A percentile compares a stretch with the other conserved stretches of the same genome.
phyloP scores from a whole-genome alignment of 2,888 invertebrate species.

The Xestia c-nigrum region DNA sequence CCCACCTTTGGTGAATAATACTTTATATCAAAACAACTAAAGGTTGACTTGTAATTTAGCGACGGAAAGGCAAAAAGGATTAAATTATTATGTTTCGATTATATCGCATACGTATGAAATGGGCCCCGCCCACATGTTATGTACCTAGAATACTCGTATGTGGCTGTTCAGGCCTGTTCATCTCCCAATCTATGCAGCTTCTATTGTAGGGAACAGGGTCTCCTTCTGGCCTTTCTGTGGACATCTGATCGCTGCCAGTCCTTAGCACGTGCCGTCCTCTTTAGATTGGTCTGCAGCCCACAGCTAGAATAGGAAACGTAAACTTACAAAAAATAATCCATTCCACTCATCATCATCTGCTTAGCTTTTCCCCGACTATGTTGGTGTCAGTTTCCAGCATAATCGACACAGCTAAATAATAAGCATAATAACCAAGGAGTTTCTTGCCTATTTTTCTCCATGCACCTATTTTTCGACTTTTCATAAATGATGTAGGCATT shows the following conservation, averaged over 20 bases:
- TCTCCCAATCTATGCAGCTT: background rate
- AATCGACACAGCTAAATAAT: background rate
- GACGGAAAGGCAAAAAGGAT: slow-evolving; percentile 25
- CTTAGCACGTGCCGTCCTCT: background rate
- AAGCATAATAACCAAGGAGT: background rate
- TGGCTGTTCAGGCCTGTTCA: background rate
- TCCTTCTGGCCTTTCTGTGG: no score
- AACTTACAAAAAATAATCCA: background rate
- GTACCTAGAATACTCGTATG: background rate
- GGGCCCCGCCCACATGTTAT: background rate
- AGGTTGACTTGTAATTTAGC: slow-evolving; percentile 17
- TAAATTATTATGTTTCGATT: slow-evolving; percentile 30
- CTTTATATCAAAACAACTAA: slow-evolving; percentile 14
- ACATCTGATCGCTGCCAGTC: background rate
- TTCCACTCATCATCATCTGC: background rate
- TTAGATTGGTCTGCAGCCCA: background rate
- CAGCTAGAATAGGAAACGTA: background rate
- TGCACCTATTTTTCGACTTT: no score
- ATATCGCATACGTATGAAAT: slow-evolving; percentile 1
- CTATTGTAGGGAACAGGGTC: background rate
- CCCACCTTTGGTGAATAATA: slow-evolving; percentile 20
- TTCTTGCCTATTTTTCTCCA: background rate
- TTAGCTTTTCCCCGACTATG: background rate
- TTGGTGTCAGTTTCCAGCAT: background rate
- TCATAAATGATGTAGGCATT: no score